Evolutionary conservation across 1,140 invertebrate genomes (phyloP).

Genomic region (Tetramorium parvispinum): DNA sequence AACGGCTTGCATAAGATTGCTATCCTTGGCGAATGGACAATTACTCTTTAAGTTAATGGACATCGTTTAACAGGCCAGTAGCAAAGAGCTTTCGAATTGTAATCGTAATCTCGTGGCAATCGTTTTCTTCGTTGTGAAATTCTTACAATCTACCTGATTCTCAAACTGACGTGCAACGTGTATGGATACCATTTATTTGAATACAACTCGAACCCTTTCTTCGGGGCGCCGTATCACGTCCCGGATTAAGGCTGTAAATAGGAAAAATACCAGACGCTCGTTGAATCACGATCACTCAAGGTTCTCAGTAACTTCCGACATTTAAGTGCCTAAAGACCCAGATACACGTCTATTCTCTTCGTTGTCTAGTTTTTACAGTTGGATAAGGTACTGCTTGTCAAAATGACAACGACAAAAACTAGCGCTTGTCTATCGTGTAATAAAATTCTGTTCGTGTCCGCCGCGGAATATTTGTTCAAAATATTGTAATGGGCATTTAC

Average conservation of each 20-base stretch:
- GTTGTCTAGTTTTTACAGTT: constrained; percentile 71
- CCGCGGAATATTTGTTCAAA: constrained; percentile 2
- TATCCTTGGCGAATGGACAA: background rate
- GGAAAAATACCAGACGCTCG: constrained; percentile 64
- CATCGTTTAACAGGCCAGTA: constrained; percentile 49
- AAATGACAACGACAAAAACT: constrained; percentile 5
- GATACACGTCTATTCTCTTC: constrained; percentile 69
- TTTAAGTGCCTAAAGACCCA: constrained; percentile 73
- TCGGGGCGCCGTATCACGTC: constrained; percentile 45
- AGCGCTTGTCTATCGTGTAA: constrained; percentile 13
- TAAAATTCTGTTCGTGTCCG: background rate
- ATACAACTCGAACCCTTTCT: constrained; percentile 44
- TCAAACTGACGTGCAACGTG: constrained; percentile 35
- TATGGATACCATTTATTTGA: constrained; percentile 23
- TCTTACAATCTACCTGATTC: constrained; percentile 24
- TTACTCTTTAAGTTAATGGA: constrained; percentile 17
- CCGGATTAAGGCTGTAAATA: constrained; percentile 71
- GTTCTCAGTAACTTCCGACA: constrained; percentile 70
- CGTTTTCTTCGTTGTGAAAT: constrained; percentile 25
- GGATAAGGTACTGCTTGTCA: constrained; percentile 67
- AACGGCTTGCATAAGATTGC: background rate
- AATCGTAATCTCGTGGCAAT: constrained; percentile 41
- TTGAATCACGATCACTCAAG: constrained; percentile 64
- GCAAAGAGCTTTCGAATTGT: constrained; percentile 36
- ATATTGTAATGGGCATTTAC: constrained; percentile 13